Evolutionary conservation across 37 sponge, comb jelly and placozoan species (phyloP).

Genomic region (Axinella damicornis): DNA sequence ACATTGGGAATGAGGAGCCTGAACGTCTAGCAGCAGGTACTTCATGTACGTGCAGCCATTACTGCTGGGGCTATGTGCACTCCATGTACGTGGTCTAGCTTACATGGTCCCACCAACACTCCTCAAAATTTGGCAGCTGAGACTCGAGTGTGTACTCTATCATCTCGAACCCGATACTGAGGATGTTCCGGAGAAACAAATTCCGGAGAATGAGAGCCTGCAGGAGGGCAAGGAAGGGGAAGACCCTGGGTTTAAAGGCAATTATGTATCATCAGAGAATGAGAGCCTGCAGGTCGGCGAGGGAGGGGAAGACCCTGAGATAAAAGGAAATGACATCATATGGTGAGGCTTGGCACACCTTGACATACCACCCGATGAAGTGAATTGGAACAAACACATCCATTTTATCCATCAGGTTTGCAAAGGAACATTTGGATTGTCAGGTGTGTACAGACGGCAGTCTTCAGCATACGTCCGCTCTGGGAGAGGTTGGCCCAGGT

Average conservation of each 20-base stretch:
- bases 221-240: not conserved
- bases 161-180: conserved; percentile 88
- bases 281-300: too few relatives aligned
- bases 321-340: too few relatives aligned
- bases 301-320: too few relatives aligned
- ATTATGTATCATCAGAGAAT: too few relatives aligned
- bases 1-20: too few relatives aligned
- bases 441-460: conserved; percentile 84
- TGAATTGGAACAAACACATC: conserved; percentile 97
- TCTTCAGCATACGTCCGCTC: conserved; percentile 87
- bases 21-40: too few relatives aligned
- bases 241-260: too few relatives aligned
- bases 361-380: conserved; percentile 92
- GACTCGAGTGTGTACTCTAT: conserved; percentile 90
- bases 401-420: conserved; percentile 88
- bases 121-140: conserved; percentile 97
- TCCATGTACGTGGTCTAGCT: too few relatives aligned
- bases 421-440: conserved; percentile 57
- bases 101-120: conserved; percentile 98
- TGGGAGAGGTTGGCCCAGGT: conserved; percentile 75
- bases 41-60: too few relatives aligned
- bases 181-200: conserved; percentile 78
- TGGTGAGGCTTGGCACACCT: too few relatives aligned
- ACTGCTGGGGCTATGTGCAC: too few relatives aligned
- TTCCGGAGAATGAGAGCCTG: conserved; percentile 86